Conservation (phyloP, 2,113 vertebrate species). For the Cyphomyrus discorhynchus region DNA sequence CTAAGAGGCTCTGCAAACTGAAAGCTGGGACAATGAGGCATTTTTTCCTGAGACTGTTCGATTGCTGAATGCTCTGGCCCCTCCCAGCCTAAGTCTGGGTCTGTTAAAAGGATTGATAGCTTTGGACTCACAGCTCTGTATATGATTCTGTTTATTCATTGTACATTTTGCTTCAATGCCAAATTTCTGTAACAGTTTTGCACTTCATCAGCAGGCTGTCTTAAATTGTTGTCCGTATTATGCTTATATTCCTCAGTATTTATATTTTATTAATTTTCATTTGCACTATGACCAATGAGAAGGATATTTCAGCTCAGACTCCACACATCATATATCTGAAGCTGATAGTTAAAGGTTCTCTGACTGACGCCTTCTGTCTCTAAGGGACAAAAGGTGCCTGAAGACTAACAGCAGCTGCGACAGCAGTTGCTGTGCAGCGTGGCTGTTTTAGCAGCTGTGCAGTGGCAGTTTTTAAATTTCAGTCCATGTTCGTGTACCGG, state of each 20-base stretch:
- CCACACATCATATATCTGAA: background rate
- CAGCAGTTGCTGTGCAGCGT: background rate
- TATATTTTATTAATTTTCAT: background rate
- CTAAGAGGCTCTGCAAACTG: background rate
- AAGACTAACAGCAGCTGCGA: background rate
- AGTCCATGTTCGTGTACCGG: background rate
- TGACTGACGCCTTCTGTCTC: background rate
- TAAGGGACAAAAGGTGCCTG: background rate
- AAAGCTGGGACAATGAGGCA: background rate
- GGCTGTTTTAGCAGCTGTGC: background rate
- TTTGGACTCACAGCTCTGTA: background rate
- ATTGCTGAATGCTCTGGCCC: background rate
- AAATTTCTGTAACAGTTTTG: background rate
- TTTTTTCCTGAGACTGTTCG: background rate
- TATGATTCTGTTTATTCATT: background rate
- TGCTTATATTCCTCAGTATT: background rate
- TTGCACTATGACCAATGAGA: background rate
- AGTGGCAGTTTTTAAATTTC: background rate
- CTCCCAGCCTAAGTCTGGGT: background rate
- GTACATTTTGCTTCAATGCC: background rate
- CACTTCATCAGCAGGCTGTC: background rate
- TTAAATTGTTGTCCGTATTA: background rate
- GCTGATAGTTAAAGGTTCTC: background rate
- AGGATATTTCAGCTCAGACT: background rate
- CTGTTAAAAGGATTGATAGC: background rate